A percentile compares a stretch with the other conserved stretches of the same genome.
These are phyloP conservation scores for Oreochromis aureus DNA, from an alignment of 2,113 vertebrate genomes.

Conservation along the genomic window DNA sequence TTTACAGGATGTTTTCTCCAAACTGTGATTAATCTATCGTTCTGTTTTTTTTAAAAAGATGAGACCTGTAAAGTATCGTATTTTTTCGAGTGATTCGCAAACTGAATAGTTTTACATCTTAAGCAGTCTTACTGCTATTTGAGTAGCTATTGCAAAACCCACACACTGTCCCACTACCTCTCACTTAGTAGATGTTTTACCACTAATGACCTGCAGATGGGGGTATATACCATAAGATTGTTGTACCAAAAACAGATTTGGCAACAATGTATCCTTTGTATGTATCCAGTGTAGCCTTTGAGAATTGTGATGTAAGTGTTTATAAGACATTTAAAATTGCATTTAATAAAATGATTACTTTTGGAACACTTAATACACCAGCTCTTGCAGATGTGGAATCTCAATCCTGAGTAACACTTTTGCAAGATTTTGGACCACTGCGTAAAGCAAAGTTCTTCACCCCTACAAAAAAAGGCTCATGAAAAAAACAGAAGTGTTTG, in stretches of 20 bases:
- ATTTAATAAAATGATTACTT: not conserved
- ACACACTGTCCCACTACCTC: not conserved
- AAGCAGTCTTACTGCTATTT: not conserved
- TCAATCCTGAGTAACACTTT: not conserved
- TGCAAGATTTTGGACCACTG: not conserved
- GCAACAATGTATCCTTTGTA: not conserved
- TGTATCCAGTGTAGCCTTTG: too few relatives aligned
- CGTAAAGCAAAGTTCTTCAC: not conserved
- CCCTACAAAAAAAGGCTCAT: rapidly evolving
- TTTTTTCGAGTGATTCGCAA: not conserved
- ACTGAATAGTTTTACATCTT: not conserved
- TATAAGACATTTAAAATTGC: not conserved
- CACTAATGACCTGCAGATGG: not conserved
- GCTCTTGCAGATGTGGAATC: not conserved
- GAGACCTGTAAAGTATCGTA: not conserved
- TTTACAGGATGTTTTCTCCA: not conserved
- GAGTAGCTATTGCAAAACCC: not conserved
- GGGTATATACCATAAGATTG: not conserved
- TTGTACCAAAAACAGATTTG: not conserved
- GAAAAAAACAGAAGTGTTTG: not conserved
- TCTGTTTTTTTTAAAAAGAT: not conserved
- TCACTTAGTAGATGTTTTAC: not conserved
- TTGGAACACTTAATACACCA: not conserved
- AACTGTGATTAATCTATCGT: not conserved
- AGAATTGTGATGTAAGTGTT: not conserved